Conservation (phyloP, 2,888 invertebrate genomes). For the Tillus elongatus region DNA sequence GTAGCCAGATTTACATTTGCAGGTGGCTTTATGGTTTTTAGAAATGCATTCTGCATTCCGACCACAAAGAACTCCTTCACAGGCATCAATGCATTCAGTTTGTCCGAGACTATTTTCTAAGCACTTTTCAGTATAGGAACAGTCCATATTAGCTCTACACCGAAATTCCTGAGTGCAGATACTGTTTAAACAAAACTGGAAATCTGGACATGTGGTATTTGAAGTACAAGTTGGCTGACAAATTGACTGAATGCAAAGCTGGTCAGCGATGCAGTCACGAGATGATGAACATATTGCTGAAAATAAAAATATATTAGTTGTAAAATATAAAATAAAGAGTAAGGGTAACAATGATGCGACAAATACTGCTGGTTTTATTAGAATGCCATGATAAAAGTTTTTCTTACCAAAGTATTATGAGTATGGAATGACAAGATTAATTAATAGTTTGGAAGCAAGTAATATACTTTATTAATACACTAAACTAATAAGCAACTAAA, state of each 20-base stretch:
- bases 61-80: slow-evolving; percentile 66
- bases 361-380: too few relatives aligned
- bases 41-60: slow-evolving; percentile 74
- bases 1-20: slow-evolving; percentile 70
- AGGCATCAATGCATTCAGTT: slow-evolving; percentile 67
- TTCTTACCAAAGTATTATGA: too few relatives aligned
- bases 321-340: too few relatives aligned
- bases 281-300: slow-evolving; percentile 66
- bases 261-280: slow-evolving; percentile 77
- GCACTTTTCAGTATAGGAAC: slow-evolving; percentile 65
- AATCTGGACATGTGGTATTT: slow-evolving; percentile 74
- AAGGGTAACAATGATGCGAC: too few relatives aligned
- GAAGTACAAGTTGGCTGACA: slow-evolving; percentile 75
- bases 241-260: slow-evolving; percentile 76
- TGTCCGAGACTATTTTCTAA: slow-evolving; percentile 59
- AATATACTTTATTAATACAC: too few relatives aligned
- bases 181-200: slow-evolving; percentile 73
- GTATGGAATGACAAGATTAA: too few relatives aligned
- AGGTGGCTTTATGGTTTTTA: slow-evolving; percentile 62
- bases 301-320: too few relatives aligned
- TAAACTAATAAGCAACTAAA: too few relatives aligned
- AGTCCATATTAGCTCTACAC: slow-evolving; percentile 65
- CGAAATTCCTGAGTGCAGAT: slow-evolving; percentile 77
- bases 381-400: too few relatives aligned
- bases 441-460: too few relatives aligned